phyloP scores from a whole-genome alignment of 2,797 vertebrate genomes.

The Dipus sagitta region DNA sequence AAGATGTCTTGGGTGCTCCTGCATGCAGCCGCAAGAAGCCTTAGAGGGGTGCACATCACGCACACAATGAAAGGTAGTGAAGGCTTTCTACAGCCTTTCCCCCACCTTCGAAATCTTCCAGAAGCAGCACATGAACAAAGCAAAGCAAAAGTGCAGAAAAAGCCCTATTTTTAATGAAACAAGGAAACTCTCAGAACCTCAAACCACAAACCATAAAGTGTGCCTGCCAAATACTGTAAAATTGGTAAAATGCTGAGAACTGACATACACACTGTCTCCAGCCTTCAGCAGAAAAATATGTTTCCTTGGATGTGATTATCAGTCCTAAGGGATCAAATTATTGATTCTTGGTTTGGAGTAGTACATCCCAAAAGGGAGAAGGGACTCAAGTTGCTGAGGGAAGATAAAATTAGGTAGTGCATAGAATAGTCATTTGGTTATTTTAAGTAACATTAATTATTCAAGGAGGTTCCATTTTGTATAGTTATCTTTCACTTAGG shows the following conservation, averaged over 20 bases:
- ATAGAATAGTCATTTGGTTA: not conserved
- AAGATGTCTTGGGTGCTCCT: not conserved
- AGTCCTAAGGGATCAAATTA: not conserved
- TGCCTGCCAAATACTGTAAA: constrained; percentile 46
- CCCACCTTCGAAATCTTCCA: not conserved
- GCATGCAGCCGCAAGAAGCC: not conserved
- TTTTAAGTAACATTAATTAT: not conserved
- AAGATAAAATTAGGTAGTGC: not conserved
- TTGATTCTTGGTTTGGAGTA: not conserved
- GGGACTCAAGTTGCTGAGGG: not conserved
- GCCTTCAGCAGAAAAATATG: not conserved
- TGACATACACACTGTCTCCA: not conserved
- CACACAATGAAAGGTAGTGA: not conserved
- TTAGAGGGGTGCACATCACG: not conserved
- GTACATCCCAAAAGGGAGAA: constrained; percentile 3
- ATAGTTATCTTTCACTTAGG: not conserved
- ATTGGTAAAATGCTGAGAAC: not conserved
- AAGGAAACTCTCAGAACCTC: constrained; percentile 67
- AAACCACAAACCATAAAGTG: constrained; percentile 68
- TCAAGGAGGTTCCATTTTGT: not conserved
- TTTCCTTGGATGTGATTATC: not conserved
- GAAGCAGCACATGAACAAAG: constrained; percentile 18
- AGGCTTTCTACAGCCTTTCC: not conserved
- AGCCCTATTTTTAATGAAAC: constrained; percentile 70
- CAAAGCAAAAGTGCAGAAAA: constrained; percentile 58